These are phyloP conservation scores for Pterostichus madidus DNA, from an alignment of 2,888 invertebrate species.

Conservation along the genomic window DNA sequence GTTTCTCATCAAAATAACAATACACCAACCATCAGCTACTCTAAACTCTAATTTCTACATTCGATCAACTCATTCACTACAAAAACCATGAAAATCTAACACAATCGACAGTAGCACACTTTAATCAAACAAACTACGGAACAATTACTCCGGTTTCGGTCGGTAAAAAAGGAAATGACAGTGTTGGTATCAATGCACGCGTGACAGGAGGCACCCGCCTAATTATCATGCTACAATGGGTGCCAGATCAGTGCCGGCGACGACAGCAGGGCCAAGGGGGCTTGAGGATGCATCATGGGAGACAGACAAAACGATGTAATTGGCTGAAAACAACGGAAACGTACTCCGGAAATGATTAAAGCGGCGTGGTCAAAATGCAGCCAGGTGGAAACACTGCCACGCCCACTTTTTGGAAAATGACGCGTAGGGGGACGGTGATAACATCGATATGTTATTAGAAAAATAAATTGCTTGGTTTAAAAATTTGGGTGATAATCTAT, in stretches of 20 bases:
- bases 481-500: constrained; percentile 45
- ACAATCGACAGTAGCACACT: constrained; percentile 37
- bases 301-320: constrained; percentile 61
- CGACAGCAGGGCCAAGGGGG: constrained; percentile 12
- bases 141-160: constrained; percentile 22
- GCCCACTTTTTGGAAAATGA: constrained; percentile 55
- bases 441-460: constrained; percentile 27
- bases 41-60: constrained; percentile 17
- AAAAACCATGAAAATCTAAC: constrained; percentile 53
- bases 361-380: constrained; percentile 62
- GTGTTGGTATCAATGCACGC: constrained; percentile 4
- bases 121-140: constrained; percentile 45
- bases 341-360: constrained; percentile 62
- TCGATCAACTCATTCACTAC: constrained; percentile 19
- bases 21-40: not conserved
- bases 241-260: constrained; percentile 1
- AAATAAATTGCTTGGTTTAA: constrained; percentile 19
- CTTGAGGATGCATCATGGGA: constrained; percentile 61
- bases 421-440: constrained; percentile 1
- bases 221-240: constrained; percentile 18
- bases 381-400: constrained; percentile 56
- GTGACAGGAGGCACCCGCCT: constrained; percentile 36
- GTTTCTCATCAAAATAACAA: not conserved
- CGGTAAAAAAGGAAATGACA: constrained; percentile 48
- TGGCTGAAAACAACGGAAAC: constrained; percentile 61